phyloP scores from a whole-genome alignment of 1,140 invertebrate genomes.

The Anastrepha obliqua region DNA sequence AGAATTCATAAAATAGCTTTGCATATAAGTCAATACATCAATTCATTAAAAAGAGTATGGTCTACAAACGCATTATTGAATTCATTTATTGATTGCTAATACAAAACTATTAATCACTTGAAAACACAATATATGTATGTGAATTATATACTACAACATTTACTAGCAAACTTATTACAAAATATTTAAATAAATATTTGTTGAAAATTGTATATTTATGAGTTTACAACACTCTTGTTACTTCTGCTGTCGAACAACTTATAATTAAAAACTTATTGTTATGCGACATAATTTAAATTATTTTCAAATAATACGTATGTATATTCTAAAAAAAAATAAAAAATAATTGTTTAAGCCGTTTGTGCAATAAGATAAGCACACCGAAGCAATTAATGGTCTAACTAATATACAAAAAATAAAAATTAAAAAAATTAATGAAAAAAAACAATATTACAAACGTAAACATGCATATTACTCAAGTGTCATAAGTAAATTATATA shows the following conservation, averaged over 20 bases:
- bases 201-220: neutral
- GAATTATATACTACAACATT: neutral
- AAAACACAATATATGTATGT: conserved; percentile 14
- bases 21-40: too few species aligned
- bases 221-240: conserved; percentile 17
- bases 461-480: neutral
- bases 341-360: neutral
- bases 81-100: neutral
- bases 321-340: neutral
- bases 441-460: conserved; percentile 4
- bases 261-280: neutral
- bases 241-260: conserved; percentile 6
- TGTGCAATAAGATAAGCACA: neutral
- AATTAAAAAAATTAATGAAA: neutral
- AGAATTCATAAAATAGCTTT: too few species aligned
- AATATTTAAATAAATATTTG: neutral
- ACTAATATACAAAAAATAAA: neutral
- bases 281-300: conserved; percentile 36
- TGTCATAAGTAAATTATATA: neutral
- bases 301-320: conserved; percentile 4
- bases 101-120: conserved; percentile 1
- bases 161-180: neutral
- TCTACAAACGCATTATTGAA: too few species aligned
- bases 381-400: conserved; percentile 34
- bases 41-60: too few species aligned